Conservation (phyloP, 2,113 vertebrate genomes). For the Suncus etruscus region DNA sequence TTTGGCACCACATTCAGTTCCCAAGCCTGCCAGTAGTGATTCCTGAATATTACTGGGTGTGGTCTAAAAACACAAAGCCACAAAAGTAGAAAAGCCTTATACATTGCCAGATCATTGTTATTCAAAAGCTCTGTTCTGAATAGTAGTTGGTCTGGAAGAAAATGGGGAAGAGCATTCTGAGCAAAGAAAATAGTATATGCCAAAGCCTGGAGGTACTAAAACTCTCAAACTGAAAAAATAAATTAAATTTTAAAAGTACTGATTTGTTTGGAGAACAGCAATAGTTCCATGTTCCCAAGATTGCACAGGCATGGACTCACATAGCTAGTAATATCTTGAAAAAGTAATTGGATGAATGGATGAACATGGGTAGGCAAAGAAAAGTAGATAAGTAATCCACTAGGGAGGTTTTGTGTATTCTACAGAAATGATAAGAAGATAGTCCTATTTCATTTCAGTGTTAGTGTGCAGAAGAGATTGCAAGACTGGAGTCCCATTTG, state of each 20-base stretch:
- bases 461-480: neutral
- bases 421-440: neutral
- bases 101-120: no score
- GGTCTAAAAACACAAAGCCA: no score
- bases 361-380: neutral
- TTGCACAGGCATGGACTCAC: neutral
- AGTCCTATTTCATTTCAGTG: neutral
- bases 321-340: neutral
- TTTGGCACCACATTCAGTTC: no score
- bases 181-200: neutral
- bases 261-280: neutral
- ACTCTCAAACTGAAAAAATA: neutral
- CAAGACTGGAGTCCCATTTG: neutral
- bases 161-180: neutral
- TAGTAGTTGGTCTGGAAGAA: neutral
- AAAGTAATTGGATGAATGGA: neutral
- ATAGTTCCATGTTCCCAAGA: neutral
- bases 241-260: no score
- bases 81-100: no score
- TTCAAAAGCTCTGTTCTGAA: neutral
- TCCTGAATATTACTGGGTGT: no score
- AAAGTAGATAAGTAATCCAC: neutral
- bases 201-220: neutral
- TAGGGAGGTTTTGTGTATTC: neutral
- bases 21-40: no score